Evolutionary conservation across 1,140 invertebrate genomes (phyloP), one percentile per base, ranked within the genome.

Genomic region (Cyclina sinensis): DNA sequence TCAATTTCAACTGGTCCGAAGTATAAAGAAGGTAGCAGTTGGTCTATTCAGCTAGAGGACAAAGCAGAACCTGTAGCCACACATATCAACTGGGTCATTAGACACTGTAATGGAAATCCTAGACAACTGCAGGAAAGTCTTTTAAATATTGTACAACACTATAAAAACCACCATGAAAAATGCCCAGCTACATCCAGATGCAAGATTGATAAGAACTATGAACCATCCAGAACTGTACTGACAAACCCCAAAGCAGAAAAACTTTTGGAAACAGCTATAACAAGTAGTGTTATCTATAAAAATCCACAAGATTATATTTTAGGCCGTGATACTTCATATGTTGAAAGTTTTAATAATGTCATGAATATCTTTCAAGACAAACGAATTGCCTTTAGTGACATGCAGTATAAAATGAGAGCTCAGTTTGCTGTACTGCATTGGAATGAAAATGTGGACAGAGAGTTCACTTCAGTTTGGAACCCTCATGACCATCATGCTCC

Each of bases 281-380:
- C 2, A 43, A 85, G 57, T 12, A 62, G 35, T 5, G 27, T 21
- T 2, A 54, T 74, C n/a, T 85, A 43, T 43, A 43, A 43, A 43
- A 7, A 4, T 43, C 43, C 43, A 4, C 43, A 43, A 43, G 43
- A 43, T 18, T 85, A 57, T 74, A 43, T 74, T 1, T 24, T 85
- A 12, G 83, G 9, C 3, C 37, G 24, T 14, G 70, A 85, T 37
- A 76, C 48, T 1, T 74, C 32, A 12, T 74, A 74, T 43, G 83
- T 85, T 3, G 83, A 85, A 85, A 57, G 14, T n/a, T 85, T 74
- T 21, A 85, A 85, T 43, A 84, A 84, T 51, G 83, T 85, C 11
- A 54, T 76, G 18, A 85, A 85, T 43, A 85, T 85, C 18, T 85
- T 35, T 39, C 46, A 74, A 27, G 70, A 85, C 37, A 85, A 85